A percentile compares a stretch with the other conserved stretches of the same genome.
These are phyloP conservation scores for Leucosticte australis DNA, from an alignment of 2,113 vertebrate genomes.

Conservation along the genomic window DNA sequence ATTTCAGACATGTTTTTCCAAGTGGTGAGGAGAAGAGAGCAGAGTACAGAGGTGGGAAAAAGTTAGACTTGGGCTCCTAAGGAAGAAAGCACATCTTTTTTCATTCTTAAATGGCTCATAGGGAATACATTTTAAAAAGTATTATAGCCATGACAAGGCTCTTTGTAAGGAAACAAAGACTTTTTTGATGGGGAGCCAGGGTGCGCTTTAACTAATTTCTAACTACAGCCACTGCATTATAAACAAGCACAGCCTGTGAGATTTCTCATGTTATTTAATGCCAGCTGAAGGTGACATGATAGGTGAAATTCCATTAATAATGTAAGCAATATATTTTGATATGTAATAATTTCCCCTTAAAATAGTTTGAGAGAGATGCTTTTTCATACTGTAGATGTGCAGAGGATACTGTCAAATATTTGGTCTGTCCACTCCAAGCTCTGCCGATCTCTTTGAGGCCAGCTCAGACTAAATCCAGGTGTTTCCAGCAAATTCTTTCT, in stretches of 20 bases:
- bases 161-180: neutral
- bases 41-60: neutral
- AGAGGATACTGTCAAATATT: neutral
- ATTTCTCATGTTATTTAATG: neutral
- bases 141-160: neutral
- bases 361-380: neutral
- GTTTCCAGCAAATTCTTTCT: neutral
- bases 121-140: neutral
- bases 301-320: neutral
- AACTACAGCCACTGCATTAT: neutral
- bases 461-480: neutral
- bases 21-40: neutral
- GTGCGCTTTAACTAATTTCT: neutral
- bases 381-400: neutral
- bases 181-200: neutral
- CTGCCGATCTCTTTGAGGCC: neutral
- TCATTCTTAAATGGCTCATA: neutral
- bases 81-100: neutral
- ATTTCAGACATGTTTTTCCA: neutral
- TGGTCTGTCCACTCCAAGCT: neutral
- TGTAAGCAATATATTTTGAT: neutral
- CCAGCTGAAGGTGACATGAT: neutral
- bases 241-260: neutral
- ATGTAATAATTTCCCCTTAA: neutral
- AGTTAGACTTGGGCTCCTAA: neutral